Evolutionary conservation across 2,888 invertebrate species (phyloP).

Genomic region (Nephrotoma appendiculata): DNA sequence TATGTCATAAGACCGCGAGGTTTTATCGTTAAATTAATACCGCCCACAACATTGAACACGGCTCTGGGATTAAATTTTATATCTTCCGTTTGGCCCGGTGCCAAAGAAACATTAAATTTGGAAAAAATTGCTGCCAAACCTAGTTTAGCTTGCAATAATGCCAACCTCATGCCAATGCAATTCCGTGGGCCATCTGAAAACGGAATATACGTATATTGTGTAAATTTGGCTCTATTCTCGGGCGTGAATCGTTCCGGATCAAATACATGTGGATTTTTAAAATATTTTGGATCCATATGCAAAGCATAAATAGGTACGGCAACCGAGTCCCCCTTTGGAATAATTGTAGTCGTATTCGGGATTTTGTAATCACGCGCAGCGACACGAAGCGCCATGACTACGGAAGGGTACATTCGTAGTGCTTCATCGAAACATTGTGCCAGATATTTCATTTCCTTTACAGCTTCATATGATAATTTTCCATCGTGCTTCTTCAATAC

Average conservation of each 20-base stretch:
- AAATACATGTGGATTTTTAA: constrained; percentile 43
- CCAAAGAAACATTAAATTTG: background rate
- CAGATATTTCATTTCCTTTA: constrained; percentile 5
- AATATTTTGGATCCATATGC: constrained; percentile 43
- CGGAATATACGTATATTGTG: background rate
- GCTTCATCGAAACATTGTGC: constrained; percentile 32
- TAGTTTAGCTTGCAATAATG: background rate
- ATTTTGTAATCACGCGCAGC: constrained; percentile 37
- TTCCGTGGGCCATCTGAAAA: background rate
- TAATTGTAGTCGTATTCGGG: constrained; percentile 33
- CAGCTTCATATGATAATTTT: background rate
- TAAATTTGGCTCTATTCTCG: constrained; percentile 28
- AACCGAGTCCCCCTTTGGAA: constrained; percentile 37
- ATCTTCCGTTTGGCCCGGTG: background rate
- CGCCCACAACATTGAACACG: background rate
- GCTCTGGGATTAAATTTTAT: background rate
- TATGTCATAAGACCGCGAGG: background rate
- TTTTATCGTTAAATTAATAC: background rate
- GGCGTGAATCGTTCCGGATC: constrained; percentile 44
- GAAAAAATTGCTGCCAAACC: background rate
- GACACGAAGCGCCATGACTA: constrained; percentile 36
- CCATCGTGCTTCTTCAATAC: background rate
- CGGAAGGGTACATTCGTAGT: constrained; percentile 39
- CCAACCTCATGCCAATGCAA: background rate
- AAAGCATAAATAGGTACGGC: constrained; percentile 39